phyloP scores from a whole-genome alignment of 2,888 invertebrate genomes.

The Geophilus truncorum region DNA sequence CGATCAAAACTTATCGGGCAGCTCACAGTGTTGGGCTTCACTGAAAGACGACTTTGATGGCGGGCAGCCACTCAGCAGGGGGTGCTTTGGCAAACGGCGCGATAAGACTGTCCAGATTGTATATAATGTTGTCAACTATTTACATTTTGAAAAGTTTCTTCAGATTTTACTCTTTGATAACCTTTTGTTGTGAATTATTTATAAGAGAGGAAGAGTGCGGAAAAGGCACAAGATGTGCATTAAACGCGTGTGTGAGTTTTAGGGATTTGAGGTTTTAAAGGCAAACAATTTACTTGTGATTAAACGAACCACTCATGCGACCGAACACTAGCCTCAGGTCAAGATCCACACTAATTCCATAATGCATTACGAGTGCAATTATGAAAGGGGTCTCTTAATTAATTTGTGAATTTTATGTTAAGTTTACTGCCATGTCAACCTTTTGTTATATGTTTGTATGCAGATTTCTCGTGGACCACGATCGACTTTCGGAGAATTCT shows the following conservation, averaged over 20 bases:
- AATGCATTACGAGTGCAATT: neutral
- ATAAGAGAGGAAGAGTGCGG: neutral
- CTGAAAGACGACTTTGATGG: conserved; percentile 18
- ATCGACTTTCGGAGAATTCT: conserved; percentile 10
- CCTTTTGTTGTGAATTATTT: neutral
- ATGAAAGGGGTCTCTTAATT: neutral
- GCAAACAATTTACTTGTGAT: neutral
- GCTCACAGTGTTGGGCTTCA: neutral
- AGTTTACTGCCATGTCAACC: neutral
- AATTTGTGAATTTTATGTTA: neutral
- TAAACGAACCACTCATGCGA: neutral
- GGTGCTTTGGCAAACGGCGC: neutral
- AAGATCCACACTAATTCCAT: neutral
- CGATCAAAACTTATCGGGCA: conserved; percentile 20
- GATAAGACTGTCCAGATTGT: neutral
- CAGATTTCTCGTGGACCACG: conserved; percentile 32
- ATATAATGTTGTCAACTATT: conserved; percentile 24
- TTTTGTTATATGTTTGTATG: neutral
- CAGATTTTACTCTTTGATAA: neutral
- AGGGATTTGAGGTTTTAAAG: neutral
- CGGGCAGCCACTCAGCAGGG: conserved; percentile 12
- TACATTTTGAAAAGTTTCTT: conserved; percentile 9
- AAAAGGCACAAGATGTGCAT: too few relatives aligned
- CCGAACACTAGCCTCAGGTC: neutral
- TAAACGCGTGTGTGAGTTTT: neutral